These are phyloP conservation scores for Volucella zonaria DNA, from an alignment of 2,888 invertebrate species.

Conservation along the genomic window DNA sequence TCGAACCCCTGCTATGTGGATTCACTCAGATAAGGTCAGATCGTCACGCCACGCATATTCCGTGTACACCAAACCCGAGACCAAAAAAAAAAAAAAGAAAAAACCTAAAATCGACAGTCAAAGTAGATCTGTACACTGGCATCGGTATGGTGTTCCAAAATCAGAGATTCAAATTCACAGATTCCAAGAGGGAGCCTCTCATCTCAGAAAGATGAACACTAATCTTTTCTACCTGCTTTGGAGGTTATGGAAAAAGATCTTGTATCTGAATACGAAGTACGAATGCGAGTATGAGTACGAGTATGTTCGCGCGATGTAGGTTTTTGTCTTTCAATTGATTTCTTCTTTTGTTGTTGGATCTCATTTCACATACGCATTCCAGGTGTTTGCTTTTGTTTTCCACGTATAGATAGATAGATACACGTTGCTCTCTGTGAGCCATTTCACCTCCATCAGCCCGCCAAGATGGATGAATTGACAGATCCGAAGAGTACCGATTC, in stretches of 20 bases:
- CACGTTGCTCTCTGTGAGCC: slow-evolving; percentile 29
- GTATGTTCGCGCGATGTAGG: slow-evolving; percentile 67
- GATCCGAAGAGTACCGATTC: slow-evolving; percentile 51
- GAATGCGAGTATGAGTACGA: no score
- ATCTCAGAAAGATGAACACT: slow-evolving; percentile 60
- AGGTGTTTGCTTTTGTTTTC: slow-evolving; percentile 68
- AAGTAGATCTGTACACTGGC: slow-evolving; percentile 30
- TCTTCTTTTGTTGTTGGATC: slow-evolving; percentile 64
- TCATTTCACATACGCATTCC: slow-evolving; percentile 63
- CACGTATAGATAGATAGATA: slow-evolving; percentile 23
- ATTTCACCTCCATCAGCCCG: slow-evolving; percentile 23
- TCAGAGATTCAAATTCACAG: slow-evolving; percentile 64
- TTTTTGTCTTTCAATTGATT: slow-evolving; percentile 73
- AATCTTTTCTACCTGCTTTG: slow-evolving; percentile 66
- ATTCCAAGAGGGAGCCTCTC: slow-evolving; percentile 62
- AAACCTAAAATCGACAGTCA: slow-evolving; percentile 21
- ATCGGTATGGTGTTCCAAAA: slow-evolving; percentile 40
- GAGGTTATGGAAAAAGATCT: slow-evolving; percentile 32
- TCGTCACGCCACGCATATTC: slow-evolving; percentile 68
- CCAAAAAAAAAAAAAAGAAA: slow-evolving; percentile 7
- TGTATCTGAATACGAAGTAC: slow-evolving; percentile 48
- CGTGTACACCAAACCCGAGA: slow-evolving; percentile 16
- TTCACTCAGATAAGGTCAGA: slow-evolving; percentile 67
- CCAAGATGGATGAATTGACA: slow-evolving; percentile 43
- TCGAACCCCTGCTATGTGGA: slow-evolving; percentile 72